Percentiles rank a stretch among this genome's conserved stretches.
Conservation (phyloP, 2,113 vertebrate genomes). For the Takifugu bimaculatus region DNA sequence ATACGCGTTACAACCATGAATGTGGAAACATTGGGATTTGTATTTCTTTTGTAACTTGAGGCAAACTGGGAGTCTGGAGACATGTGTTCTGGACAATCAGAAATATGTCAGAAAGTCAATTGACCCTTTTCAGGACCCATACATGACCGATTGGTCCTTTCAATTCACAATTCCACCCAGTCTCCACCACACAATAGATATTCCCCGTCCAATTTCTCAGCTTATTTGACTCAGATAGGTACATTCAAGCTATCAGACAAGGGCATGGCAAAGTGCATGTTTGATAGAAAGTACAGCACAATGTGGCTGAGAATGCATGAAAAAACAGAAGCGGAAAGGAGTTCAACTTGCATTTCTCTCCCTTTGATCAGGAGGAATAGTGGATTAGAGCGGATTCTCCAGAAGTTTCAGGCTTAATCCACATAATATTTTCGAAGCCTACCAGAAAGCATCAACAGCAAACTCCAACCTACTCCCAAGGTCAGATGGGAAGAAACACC, state of each 20-base stretch:
- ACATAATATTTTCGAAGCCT: conserved; percentile 49
- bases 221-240: conserved; percentile 20
- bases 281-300: conserved; percentile 41
- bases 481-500: conserved; percentile 27
- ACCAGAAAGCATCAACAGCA: conserved; percentile 32
- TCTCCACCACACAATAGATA: conserved; percentile 41
- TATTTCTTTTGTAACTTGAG: conserved; percentile 25
- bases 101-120: conserved; percentile 36
- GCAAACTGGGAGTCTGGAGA: conserved; percentile 29
- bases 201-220: conserved; percentile 45
- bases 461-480: conserved; percentile 36
- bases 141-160: conserved; percentile 27
- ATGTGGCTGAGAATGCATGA: conserved; percentile 20
- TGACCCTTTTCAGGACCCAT: conserved; percentile 24
- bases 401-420: conserved; percentile 61
- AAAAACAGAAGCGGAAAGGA: conserved; percentile 30
- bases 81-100: conserved; percentile 31
- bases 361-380: conserved; percentile 66
- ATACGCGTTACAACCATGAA: conserved; percentile 9
- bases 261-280: conserved; percentile 40
- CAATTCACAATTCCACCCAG: conserved; percentile 49
- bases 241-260: conserved; percentile 33
- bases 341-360: conserved; percentile 46
- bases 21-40: neutral
- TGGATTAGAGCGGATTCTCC: conserved; percentile 68